Conservation (phyloP, 37 sponge, comb jelly and placozoan genomes). For the Geodia barretti region DNA sequence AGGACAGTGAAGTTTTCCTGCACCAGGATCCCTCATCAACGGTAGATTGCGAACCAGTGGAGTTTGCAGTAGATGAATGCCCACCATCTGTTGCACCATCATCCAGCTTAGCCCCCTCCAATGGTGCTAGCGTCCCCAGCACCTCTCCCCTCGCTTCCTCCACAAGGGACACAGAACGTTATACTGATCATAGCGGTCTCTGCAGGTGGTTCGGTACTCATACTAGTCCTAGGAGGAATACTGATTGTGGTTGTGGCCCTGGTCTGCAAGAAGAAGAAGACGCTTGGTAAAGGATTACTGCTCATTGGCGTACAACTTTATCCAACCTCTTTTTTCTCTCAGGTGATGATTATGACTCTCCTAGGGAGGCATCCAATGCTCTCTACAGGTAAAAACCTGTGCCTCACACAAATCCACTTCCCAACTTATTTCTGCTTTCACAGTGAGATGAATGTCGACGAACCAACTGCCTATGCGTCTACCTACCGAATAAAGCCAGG, state of each 20-base stretch:
- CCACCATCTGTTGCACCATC: background rate
- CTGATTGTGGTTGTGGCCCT: background rate
- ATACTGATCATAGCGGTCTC: background rate
- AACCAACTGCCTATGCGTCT: slow-evolving; percentile 20
- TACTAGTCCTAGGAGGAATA: background rate
- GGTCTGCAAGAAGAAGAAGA: background rate
- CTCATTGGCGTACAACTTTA: too few species aligned
- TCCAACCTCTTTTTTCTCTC: too few species aligned
- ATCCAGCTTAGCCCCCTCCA: background rate
- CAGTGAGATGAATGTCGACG: background rate
- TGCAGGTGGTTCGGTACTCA: background rate
- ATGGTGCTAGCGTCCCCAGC: too few species aligned
- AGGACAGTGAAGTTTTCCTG: too few species aligned
- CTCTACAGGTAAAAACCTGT: background rate
- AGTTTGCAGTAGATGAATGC: background rate
- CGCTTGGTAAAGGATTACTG: too few species aligned
- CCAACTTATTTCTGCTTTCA: background rate
- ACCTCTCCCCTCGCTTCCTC: too few species aligned
- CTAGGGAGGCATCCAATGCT: background rate
- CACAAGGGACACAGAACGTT: too few species aligned
- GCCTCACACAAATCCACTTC: background rate
- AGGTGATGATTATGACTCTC: background rate
- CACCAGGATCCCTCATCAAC: too few species aligned
- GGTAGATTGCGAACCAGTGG: too few species aligned
- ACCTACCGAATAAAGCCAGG: slow-evolving; percentile 33